Evolutionary conservation across 2,113 vertebrate genomes (phyloP), one percentile per base, ranked within the genome.

Genomic region (Engystomops pustulosus): DNA sequence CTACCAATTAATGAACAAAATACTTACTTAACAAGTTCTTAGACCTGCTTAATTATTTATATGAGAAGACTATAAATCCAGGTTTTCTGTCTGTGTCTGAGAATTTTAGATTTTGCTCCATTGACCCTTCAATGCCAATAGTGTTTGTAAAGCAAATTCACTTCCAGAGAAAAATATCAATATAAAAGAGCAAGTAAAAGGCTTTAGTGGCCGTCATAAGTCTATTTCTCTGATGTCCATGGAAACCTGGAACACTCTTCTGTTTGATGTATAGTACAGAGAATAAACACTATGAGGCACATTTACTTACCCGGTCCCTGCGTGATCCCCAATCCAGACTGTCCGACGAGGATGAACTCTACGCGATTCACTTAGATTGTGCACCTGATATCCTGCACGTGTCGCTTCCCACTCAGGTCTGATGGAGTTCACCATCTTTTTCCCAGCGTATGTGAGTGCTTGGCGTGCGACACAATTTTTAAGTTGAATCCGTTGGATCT

Each of bases 251-350:
- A 58, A 55, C 11, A 36, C 3, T 38, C 10, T 77, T 77, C 4
- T 77, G 14, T 58, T 77, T 77, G 30, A 77, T 58, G 32, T 58
- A 23, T 38, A 58, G 49, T 32, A 27, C 15, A 51, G 45, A 51
- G 25, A 75, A 32, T 30, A 20, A 8, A 20, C 8, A 1, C 4
- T 6, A n/a, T n/a, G n/a, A n/a, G n/a, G n/a, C n/a, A n/a, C n/a
- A n/a, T n/a, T n/a, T n/a, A n/a, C n/a, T n/a, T n/a, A n/a, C n/a
- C n/a, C n/a, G n/a, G n/a, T n/a, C n/a, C n/a, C n/a, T n/a, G n/a
- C n/a, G n/a, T n/a, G n/a, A n/a, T n/a, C n/a, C n/a, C n/a, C n/a
- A n/a, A n/a, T n/a, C n/a, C n/a, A n/a, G n/a, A n/a, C n/a, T n/a
- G n/a, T n/a, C n/a, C n/a, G n/a, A n/a, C n/a, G n/a, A n/a, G n/a